Conservation (phyloP, 2,888 invertebrate species). For the Gymnoscelis rufifasciata region DNA sequence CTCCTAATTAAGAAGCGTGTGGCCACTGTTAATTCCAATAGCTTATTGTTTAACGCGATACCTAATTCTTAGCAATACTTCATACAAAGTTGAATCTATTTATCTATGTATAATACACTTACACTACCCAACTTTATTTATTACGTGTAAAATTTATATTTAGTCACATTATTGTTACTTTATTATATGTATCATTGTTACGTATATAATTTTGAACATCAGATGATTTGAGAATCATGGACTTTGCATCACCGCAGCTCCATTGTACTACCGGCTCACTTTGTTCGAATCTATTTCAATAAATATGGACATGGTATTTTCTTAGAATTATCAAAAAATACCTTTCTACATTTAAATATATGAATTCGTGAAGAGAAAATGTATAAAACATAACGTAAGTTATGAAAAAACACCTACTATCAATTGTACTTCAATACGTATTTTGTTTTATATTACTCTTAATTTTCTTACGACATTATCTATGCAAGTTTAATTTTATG, state of each 20-base stretch:
- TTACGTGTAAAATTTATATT: conserved; percentile 77
- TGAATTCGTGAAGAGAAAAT: conserved; percentile 50
- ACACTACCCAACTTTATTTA: conserved; percentile 71
- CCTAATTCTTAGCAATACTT: conserved; percentile 66
- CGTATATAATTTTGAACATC: conserved; percentile 80
- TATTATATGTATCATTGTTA: conserved; percentile 77
- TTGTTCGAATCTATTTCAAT: conserved; percentile 52
- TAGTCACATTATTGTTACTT: conserved; percentile 75
- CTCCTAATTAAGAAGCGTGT: conserved; percentile 39
- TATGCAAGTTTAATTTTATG: conserved; percentile 49
- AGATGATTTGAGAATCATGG: conserved; percentile 63
- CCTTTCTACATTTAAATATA: conserved; percentile 52
- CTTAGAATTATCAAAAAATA: conserved; percentile 70
- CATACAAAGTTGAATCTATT: conserved; percentile 73
- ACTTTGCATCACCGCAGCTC: conserved; percentile 44
- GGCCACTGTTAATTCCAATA: conserved; percentile 42
- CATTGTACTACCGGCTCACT: conserved; percentile 45
- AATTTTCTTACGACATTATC: conserved; percentile 60
- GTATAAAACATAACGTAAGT: conserved; percentile 55
- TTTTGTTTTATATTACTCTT: conserved; percentile 64
- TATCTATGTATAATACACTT: conserved; percentile 75
- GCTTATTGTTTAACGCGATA: conserved; percentile 43
- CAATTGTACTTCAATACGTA: conserved; percentile 79
- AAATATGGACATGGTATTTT: conserved; percentile 64
- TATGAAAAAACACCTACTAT: conserved; percentile 59